Evolutionary conservation across 1,140 invertebrate species (phyloP).

Genomic region (Lineus longissimus): DNA sequence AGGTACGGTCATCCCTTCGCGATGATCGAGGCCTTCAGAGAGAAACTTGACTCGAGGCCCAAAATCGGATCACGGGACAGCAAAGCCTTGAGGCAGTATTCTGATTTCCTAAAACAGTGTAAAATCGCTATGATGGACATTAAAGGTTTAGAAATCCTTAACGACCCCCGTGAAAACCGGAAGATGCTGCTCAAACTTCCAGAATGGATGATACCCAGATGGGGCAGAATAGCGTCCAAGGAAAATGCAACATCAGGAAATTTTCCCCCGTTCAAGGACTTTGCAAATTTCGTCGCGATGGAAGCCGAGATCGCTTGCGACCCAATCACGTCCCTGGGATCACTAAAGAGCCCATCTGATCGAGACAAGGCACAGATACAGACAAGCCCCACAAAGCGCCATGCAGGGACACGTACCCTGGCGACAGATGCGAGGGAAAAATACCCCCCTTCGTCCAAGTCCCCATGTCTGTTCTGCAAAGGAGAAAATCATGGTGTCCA

Average conservation of each 20-base stretch:
- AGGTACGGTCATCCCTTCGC: no score
- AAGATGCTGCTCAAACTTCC: slow-evolving; percentile 24
- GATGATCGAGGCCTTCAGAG: no score
- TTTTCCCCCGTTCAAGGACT: slow-evolving; percentile 20
- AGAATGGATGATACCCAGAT: slow-evolving; percentile 23
- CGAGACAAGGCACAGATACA: no score
- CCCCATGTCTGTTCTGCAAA: no score
- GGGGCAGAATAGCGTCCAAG: slow-evolving; percentile 15
- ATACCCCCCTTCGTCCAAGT: no score
- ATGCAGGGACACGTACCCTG: no score
- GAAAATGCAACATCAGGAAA: background rate
- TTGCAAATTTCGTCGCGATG: slow-evolving; percentile 19
- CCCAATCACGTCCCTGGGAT: slow-evolving; percentile 21
- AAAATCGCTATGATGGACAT: slow-evolving; percentile 13
- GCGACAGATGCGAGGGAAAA: no score
- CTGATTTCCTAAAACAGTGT: slow-evolving; percentile 25
- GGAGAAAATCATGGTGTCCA: no score
- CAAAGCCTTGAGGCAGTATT: slow-evolving; percentile 13
- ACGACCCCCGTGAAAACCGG: slow-evolving; percentile 24
- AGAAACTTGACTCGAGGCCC: slow-evolving; percentile 24
- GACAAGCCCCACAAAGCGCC: no score
- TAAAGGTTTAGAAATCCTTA: slow-evolving; percentile 13
- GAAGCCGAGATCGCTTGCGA: slow-evolving; percentile 26
- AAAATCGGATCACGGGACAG: slow-evolving; percentile 16
- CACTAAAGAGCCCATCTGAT: slow-evolving; percentile 1